Base-by-base conservation (phyloP, 1,140 invertebrate genomes). In the Diprion similis region DNA sequence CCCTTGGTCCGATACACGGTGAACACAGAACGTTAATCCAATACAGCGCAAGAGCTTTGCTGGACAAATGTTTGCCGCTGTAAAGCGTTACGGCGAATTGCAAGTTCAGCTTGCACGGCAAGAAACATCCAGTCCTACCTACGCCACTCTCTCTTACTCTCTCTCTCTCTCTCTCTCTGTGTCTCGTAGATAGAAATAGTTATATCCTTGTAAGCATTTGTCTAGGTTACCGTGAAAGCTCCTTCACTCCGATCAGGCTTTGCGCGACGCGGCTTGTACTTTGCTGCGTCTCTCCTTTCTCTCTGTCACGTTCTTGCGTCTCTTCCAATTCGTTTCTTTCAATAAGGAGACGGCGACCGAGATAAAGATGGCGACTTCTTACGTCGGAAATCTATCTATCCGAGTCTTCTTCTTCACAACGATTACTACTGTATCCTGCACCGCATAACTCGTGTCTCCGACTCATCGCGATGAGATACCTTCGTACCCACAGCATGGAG, bases 21-120 rank as follows among this genome's bases (percentile, higher is more conserved):
- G 0, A 59, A 59, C 9, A 59, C 4, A 9, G 51, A 59, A 59
- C 51, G 51, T 59, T 59, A 59, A 59, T 59, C 51, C 51, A 59
- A 59, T 59, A 59, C 51, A 59, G 9, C 11, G 51, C 11, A 59
- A 59, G 51, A 59, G 51, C 51, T 59, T 59, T 9, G n/a, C 51
- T 59, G 51, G 51, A 59, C 51, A 59, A 59, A 59, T 59, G 51
- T 59, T 59, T 59, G 51, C n/a, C 51, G 51, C n/a, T 59, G 51
- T 17, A 59, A 59, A 59, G 51, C 51, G 51, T 59, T 59, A 59
- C 51, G 51, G 51, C 1, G 51, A 9, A 17, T 15, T 59, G 51
- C 51, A 59, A 17, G 51, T 15, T 9, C n/a, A 9, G 11, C 51
- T 15, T 15, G 51, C 11, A 59, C 11, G 11, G 51, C 9, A 59